These are phyloP conservation scores for Molorchus minor DNA, from an alignment of 2,888 invertebrate genomes.

Conservation along the genomic window DNA sequence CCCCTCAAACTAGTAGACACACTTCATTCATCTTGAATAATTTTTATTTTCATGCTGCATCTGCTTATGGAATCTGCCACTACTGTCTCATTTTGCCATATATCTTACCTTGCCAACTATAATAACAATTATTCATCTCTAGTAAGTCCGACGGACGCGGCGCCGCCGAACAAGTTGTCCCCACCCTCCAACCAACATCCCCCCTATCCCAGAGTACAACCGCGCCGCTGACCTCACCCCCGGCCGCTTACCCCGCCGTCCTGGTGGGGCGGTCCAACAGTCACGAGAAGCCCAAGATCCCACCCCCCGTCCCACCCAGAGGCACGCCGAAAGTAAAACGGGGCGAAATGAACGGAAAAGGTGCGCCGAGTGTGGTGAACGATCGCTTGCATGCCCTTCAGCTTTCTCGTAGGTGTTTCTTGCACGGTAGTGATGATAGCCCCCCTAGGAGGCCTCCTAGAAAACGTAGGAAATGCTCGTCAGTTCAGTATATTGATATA, in stretches of 20 bases:
- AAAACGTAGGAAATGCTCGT: conserved; percentile 6
- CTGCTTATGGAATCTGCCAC: conserved; percentile 28
- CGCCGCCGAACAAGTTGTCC: conserved; percentile 25
- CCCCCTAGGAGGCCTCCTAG: conserved; percentile 3
- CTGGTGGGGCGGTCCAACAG: conserved; percentile 70
- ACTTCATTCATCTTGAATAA: conserved; percentile 18
- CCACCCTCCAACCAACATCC: conserved; percentile 31
- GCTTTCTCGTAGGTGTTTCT: background rate
- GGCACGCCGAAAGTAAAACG: conserved; percentile 77
- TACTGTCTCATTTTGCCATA: conserved; percentile 11
- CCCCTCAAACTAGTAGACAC: background rate
- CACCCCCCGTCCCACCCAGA: conserved; percentile 88
- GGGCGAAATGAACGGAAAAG: conserved; percentile 61
- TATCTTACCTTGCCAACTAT: conserved; percentile 18
- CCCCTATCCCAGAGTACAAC: conserved; percentile 46
- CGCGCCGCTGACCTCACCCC: conserved; percentile 63
- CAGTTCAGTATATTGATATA: background rate
- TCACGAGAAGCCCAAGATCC: conserved; percentile 76
- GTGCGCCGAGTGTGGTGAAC: conserved; percentile 47
- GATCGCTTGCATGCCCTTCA: conserved; percentile 6
- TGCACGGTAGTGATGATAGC: conserved; percentile 10
- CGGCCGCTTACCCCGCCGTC: conserved; percentile 76
- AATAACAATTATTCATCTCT: conserved; percentile 22
- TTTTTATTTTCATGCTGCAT: conserved; percentile 51
- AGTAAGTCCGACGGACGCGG: conserved; percentile 36